These are phyloP conservation scores for Hydrocynus forskahlii DNA, from an alignment of 2,797 vertebrate species.

Conservation along the genomic window DNA sequence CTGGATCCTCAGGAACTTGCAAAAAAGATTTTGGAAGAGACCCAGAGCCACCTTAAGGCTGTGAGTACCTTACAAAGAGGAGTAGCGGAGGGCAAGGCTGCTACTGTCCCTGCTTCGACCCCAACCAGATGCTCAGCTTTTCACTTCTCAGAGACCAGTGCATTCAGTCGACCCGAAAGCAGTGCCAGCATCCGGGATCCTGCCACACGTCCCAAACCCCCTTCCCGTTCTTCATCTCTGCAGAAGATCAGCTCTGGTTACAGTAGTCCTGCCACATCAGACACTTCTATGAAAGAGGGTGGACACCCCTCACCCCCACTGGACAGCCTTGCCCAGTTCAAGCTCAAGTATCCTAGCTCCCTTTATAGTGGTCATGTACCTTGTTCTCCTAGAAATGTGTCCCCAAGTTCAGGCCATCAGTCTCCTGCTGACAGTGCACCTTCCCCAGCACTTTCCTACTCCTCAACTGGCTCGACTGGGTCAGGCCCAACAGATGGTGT, in stretches of 20 bases:
- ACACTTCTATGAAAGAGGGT: conserved; percentile 86
- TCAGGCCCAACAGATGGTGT: conserved; percentile 88
- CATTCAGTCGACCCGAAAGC: conserved; percentile 88
- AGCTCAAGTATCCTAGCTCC: conserved; percentile 96
- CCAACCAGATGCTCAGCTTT: conserved; percentile 77
- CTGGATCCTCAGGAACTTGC: conserved; percentile 92
- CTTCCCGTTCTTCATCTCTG: conserved; percentile 87
- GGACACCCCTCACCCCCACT: conserved; percentile 84
- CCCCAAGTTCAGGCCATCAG: conserved; percentile 93
- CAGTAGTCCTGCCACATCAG: conserved; percentile 87
- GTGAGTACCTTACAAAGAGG: conserved; percentile 90
- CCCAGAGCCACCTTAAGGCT: conserved; percentile 91
- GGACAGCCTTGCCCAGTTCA: conserved; percentile 85
- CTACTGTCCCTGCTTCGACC: conserved; percentile 55
- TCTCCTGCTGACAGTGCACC: conserved; percentile 91
- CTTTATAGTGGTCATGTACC: conserved; percentile 96
- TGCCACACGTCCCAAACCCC: conserved; percentile 83
- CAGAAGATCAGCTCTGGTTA: conserved; percentile 92
- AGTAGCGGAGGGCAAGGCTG: conserved; percentile 68
- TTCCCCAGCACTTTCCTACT: conserved; percentile 90
- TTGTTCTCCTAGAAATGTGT: conserved; percentile 88
- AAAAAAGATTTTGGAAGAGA: conserved; percentile 95
- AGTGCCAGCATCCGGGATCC: conserved; percentile 79
- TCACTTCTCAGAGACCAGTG: conserved; percentile 90
- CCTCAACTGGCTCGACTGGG: conserved; percentile 87